phyloP scores from a whole-genome alignment of 30 jellyfish, hydroid and myxozoan species.

The Nemopilema nomurai region DNA sequence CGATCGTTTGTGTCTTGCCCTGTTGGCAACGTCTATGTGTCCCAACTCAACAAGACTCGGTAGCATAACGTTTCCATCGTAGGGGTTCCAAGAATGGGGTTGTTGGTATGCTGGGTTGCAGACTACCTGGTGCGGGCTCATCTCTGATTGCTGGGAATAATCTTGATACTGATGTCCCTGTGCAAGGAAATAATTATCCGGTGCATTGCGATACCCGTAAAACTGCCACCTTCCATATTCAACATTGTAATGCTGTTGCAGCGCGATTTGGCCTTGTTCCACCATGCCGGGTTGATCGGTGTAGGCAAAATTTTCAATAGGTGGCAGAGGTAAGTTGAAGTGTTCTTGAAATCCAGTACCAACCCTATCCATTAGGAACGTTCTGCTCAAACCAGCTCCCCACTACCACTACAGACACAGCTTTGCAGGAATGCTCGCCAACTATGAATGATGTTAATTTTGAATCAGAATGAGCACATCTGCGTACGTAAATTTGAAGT shows the following conservation, averaged over 20 bases:
- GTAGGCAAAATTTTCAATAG: constrained; percentile 76
- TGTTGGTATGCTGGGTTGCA: constrained; percentile 51
- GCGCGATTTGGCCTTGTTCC: constrained; percentile 27
- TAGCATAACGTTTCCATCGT: constrained; percentile 47
- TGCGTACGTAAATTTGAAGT: neutral
- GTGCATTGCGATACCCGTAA: constrained; percentile 51
- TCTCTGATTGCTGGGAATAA: constrained; percentile 51
- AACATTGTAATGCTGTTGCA: constrained; percentile 40
- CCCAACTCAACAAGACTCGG: constrained; percentile 49
- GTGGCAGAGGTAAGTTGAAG: constrained; percentile 66
- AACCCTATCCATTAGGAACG: constrained; percentile 35
- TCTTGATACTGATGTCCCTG: constrained; percentile 62
- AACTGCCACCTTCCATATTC: constrained; percentile 39
- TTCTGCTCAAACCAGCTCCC: neutral
- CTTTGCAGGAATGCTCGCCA: neutral
- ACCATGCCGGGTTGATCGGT: constrained; percentile 26
- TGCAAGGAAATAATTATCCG: constrained; percentile 24
- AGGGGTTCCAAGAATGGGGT: constrained; percentile 60
- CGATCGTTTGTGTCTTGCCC: constrained; percentile 86
- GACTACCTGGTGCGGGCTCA: constrained; percentile 33
- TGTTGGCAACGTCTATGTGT: constrained; percentile 29
- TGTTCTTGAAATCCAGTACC: constrained; percentile 60
- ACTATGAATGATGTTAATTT: too few species aligned
- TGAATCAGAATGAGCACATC: neutral
- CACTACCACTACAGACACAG: neutral